Evolutionary conservation across 2,113 vertebrate species (phyloP).

Genomic region (Aleadryas rufinucha): DNA sequence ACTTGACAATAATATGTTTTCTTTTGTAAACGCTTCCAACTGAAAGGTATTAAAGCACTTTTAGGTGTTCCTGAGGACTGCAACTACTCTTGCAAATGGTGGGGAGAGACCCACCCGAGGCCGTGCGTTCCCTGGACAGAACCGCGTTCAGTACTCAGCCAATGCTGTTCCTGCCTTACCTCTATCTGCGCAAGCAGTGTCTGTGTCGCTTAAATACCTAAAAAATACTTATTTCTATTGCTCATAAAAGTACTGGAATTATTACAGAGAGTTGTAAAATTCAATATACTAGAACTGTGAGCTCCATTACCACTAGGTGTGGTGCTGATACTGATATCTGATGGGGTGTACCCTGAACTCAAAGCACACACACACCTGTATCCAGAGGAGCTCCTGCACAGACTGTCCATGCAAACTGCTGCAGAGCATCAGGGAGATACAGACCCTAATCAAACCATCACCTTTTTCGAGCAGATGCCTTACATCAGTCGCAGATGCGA

Average conservation of each 20-base stretch:
- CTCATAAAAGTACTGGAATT: neutral
- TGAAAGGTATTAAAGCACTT: neutral
- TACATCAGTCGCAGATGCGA: too few species aligned
- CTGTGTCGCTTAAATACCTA: neutral
- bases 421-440: neutral
- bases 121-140: neutral
- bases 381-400: neutral
- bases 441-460: accelerated
- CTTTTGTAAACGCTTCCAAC: neutral
- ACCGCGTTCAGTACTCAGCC: accelerated
- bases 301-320: neutral
- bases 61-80: neutral
- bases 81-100: neutral
- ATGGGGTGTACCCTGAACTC: neutral
- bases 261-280: neutral
- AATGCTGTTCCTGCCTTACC: neutral
- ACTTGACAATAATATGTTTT: neutral
- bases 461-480: neutral
- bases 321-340: neutral
- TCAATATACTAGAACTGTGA: neutral
- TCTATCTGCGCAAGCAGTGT: neutral
- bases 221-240: neutral
- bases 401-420: too few species aligned
- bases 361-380: neutral
- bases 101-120: neutral